Percentiles rank a stretch among this genome's conserved stretches.
These are phyloP conservation scores for Lordiphosa stackelbergi DNA, from an alignment of 1,140 invertebrate genomes.

Conservation along the genomic window DNA sequence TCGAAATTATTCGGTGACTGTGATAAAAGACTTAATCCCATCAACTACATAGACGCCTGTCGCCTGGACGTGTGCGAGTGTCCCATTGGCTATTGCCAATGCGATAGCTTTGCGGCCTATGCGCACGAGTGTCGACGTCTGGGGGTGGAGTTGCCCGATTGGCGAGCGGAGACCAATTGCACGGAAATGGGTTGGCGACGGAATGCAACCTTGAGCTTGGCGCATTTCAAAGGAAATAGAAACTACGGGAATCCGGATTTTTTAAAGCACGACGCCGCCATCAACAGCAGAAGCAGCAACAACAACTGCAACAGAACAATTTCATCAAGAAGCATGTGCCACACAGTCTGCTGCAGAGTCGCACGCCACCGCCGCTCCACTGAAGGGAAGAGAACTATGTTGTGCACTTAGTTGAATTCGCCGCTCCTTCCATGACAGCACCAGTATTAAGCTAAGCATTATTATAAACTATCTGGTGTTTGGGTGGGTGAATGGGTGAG, in stretches of 20 bases:
- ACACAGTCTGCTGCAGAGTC: conserved; percentile 56
- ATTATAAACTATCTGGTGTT: background rate
- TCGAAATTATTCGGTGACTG: conserved; percentile 83
- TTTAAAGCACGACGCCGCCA: conserved; percentile 10
- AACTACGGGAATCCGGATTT: conserved; percentile 51
- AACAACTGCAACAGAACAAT: conserved; percentile 33
- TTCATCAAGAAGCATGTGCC: conserved; percentile 72
- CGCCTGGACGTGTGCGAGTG: conserved; percentile 94
- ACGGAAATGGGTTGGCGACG: conserved; percentile 60
- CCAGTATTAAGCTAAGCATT: conserved; percentile 43
- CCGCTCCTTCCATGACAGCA: conserved; percentile 43
- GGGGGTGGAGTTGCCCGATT: conserved; percentile 83
- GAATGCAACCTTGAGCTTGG: conserved; percentile 46
- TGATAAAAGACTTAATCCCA: conserved; percentile 85
- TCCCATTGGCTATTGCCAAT: conserved; percentile 87
- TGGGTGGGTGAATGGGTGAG: too few species aligned
- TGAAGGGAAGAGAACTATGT: conserved; percentile 27
- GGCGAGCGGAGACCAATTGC: conserved; percentile 83
- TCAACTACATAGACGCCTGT: conserved; percentile 91
- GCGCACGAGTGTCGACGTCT: conserved; percentile 88
- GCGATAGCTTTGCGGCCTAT: conserved; percentile 92
- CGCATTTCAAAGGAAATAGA: conserved; percentile 33
- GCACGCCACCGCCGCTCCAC: conserved; percentile 73
- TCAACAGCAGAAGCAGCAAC: conserved; percentile 20
- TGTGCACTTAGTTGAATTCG: conserved; percentile 27